phyloP scores from a whole-genome alignment of 2,797 vertebrate genomes.

The Sebastiscus tertius region DNA sequence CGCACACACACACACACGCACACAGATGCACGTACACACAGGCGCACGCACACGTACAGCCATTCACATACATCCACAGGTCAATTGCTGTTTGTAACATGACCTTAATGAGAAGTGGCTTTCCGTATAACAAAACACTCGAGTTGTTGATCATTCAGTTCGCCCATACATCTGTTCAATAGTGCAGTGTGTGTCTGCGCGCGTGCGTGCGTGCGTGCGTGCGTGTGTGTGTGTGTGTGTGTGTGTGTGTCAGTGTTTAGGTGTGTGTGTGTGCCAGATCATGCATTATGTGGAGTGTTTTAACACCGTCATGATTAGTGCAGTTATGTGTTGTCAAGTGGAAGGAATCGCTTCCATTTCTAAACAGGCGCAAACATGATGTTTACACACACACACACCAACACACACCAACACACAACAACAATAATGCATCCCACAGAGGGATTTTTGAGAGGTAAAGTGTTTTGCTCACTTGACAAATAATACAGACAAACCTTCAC shows the following conservation, averaged over 20 bases:
- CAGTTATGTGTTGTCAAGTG: conserved; percentile 77
- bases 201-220: neutral
- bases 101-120: conserved; percentile 61
- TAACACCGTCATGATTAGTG: conserved; percentile 72
- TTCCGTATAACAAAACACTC: conserved; percentile 65
- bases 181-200: neutral
- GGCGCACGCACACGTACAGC: neutral
- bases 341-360: conserved; percentile 78
- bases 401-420: conserved; percentile 13
- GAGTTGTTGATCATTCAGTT: conserved; percentile 59
- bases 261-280: conserved; percentile 43
- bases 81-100: conserved; percentile 71
- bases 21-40: neutral
- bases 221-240: neutral
- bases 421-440: conserved; percentile 61
- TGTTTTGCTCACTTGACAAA: conserved; percentile 64
- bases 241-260: conserved; percentile 30
- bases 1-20: neutral
- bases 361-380: conserved; percentile 68
- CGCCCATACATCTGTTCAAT: conserved; percentile 50
- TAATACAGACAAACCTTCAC: conserved; percentile 49
- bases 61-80: conserved; percentile 52
- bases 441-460: conserved; percentile 56
- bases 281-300: conserved; percentile 72
- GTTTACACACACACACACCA: conserved; percentile 34